These are phyloP conservation scores for Euwallacea similis DNA, from an alignment of 1,140 invertebrate species.

Conservation along the genomic window DNA sequence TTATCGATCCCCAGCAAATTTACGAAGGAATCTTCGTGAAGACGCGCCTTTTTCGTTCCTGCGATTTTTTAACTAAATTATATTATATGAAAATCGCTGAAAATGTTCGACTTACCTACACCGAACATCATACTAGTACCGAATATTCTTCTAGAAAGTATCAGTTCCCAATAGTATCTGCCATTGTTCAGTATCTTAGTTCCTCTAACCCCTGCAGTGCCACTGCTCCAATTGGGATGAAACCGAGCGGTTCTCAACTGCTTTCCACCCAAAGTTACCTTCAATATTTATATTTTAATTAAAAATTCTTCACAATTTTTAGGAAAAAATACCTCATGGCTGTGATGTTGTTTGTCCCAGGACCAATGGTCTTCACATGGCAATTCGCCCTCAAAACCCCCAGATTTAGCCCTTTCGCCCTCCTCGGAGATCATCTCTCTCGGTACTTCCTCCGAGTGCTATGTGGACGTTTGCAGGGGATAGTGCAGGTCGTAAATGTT, in stretches of 20 bases:
- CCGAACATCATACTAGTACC: constrained; percentile 81
- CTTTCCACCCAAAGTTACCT: constrained; percentile 56
- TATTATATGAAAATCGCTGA: not conserved
- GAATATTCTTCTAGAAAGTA: constrained; percentile 67
- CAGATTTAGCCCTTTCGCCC: not conserved
- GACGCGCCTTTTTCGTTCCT: constrained; percentile 63
- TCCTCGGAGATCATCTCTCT: not conserved
- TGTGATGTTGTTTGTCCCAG: constrained; percentile 66
- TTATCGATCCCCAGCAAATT: constrained; percentile 73
- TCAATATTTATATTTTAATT: not conserved
- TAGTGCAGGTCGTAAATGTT: not conserved
- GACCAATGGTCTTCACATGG: constrained; percentile 67
- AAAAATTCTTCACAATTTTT: constrained; percentile 28
- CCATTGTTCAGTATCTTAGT: constrained; percentile 66
- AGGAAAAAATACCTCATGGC: constrained; percentile 60
- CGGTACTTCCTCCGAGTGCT: not conserved
- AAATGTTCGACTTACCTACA: constrained; percentile 59
- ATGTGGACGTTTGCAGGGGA: not conserved
- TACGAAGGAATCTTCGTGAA: constrained; percentile 68
- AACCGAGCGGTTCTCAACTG: constrained; percentile 62
- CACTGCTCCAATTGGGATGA: constrained; percentile 77
- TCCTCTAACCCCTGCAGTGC: constrained; percentile 70
- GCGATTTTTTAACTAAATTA: not conserved
- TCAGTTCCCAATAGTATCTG: constrained; percentile 71
- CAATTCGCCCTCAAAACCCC: not conserved